Evolutionary conservation across 1,140 invertebrate genomes (phyloP).

Genomic region (Armadillidium nasatum): DNA sequence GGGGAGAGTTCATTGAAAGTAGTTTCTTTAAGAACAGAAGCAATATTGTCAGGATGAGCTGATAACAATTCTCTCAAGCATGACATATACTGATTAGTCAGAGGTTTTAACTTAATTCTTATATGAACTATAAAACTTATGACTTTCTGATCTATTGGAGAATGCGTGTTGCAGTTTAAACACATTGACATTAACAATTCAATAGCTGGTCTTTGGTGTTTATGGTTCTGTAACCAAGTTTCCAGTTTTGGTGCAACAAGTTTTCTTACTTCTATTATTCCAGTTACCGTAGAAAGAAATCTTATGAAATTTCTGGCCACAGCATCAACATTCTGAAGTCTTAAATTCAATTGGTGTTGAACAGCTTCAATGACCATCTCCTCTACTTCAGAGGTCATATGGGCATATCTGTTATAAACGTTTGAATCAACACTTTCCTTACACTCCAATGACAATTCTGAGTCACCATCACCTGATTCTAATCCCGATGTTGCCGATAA

Average conservation of each 20-base stretch:
- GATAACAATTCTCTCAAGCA: constrained; percentile 75
- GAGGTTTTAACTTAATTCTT: constrained; percentile 84
- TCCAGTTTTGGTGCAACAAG: constrained; percentile 78
- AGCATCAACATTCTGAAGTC: constrained; percentile 72
- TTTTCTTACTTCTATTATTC: constrained; percentile 76
- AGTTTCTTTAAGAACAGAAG: constrained; percentile 81
- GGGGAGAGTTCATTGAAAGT: constrained; percentile 89
- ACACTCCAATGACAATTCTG: constrained; percentile 42
- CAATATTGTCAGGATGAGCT: constrained; percentile 73
- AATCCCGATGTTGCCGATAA: constrained; percentile 36
- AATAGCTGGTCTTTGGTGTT: constrained; percentile 82
- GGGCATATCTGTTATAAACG: constrained; percentile 56
- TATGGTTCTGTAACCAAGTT: constrained; percentile 92
- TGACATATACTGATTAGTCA: constrained; percentile 80
- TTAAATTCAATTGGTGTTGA: constrained; percentile 75
- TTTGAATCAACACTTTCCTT: constrained; percentile 40
- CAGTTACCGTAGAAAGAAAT: constrained; percentile 74
- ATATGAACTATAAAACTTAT: constrained; percentile 85
- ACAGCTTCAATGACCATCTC: constrained; percentile 76
- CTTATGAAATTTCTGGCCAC: constrained; percentile 83
- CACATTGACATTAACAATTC: constrained; percentile 89
- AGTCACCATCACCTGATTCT: constrained; percentile 42
- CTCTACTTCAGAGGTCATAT: constrained; percentile 67
- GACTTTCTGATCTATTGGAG: constrained; percentile 78
- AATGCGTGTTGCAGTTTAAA: constrained; percentile 75